Evolutionary conservation across 2,888 invertebrate species (phyloP).

Genomic region (Gryllus longicercus): DNA sequence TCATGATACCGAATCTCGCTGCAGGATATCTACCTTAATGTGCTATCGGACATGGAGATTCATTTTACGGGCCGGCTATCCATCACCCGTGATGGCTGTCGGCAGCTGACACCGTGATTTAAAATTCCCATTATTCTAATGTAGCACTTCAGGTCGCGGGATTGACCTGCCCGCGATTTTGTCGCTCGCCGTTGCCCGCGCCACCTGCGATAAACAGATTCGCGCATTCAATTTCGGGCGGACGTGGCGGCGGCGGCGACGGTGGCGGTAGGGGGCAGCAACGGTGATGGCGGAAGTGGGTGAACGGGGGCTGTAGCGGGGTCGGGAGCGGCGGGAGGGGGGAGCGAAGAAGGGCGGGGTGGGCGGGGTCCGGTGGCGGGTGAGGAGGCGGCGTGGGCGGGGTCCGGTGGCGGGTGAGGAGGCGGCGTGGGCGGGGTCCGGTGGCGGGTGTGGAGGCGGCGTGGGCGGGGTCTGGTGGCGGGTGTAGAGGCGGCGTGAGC

Average conservation of each 20-base stretch:
- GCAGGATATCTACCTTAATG: conserved; percentile 17
- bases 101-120: conserved; percentile 9
- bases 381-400: no score
- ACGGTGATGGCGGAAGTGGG: background rate
- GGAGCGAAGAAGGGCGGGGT: no score
- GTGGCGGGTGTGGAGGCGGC: no score
- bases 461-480: no score
- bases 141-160: conserved; percentile 17
- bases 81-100: conserved; percentile 10
- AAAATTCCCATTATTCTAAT: conserved; percentile 17
- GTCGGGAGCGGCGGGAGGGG: no score
- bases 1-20: conserved; percentile 17
- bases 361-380: no score
- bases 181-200: conserved; percentile 17
- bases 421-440: no score
- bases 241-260: background rate
- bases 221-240: conserved; percentile 10
- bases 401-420: no score
- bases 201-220: background rate
- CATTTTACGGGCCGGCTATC: conserved; percentile 2
- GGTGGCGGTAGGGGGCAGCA: background rate
- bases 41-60: conserved; percentile 17
- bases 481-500: no score
- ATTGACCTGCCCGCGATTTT: conserved; percentile 17
- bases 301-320: no score